Conservation (phyloP, 2,888 invertebrate genomes). For the Andrena flavipes region DNA sequence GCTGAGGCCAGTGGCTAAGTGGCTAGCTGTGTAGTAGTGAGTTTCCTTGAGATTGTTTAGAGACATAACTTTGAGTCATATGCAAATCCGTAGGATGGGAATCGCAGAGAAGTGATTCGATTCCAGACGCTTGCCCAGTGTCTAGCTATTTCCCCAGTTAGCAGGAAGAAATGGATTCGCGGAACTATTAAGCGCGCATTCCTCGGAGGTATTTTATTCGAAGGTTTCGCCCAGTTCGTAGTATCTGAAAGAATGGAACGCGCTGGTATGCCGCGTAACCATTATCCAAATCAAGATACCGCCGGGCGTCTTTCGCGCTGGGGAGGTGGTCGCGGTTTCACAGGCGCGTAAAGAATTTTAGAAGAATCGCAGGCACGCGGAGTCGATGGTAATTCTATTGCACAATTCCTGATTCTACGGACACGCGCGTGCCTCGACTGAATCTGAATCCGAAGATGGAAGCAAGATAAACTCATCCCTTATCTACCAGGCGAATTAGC, state of each 20-base stretch:
- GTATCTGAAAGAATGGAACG: slow-evolving; percentile 20
- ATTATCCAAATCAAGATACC: slow-evolving; percentile 33
- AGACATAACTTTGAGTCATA: neutral
- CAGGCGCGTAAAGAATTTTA: slow-evolving; percentile 24
- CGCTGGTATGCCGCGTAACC: slow-evolving; percentile 21
- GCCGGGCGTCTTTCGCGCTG: slow-evolving; percentile 13
- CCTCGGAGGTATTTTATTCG: slow-evolving; percentile 13
- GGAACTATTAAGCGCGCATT: slow-evolving; percentile 24
- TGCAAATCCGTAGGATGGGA: neutral
- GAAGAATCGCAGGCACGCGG: slow-evolving; percentile 12
- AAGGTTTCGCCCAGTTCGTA: slow-evolving; percentile 12
- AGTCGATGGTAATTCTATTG: slow-evolving; percentile 14
- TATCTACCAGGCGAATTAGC: neutral
- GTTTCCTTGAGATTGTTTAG: neutral
- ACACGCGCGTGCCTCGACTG: neutral
- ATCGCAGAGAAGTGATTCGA: neutral
- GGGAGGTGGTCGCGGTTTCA: slow-evolving; percentile 3
- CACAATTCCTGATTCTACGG: slow-evolving; percentile 19
- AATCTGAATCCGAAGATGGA: neutral
- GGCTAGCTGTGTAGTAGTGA: neutral
- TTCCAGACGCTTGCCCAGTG: neutral
- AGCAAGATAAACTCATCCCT: neutral
- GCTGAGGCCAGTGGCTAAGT: neutral
- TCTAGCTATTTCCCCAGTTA: neutral
- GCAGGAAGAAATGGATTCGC: slow-evolving; percentile 9